A percentile compares a stretch with the other conserved stretches of the same genome.
Evolutionary conservation across 2,888 invertebrate genomes (phyloP).

Genomic region (Pristionchus exspectatus): DNA sequence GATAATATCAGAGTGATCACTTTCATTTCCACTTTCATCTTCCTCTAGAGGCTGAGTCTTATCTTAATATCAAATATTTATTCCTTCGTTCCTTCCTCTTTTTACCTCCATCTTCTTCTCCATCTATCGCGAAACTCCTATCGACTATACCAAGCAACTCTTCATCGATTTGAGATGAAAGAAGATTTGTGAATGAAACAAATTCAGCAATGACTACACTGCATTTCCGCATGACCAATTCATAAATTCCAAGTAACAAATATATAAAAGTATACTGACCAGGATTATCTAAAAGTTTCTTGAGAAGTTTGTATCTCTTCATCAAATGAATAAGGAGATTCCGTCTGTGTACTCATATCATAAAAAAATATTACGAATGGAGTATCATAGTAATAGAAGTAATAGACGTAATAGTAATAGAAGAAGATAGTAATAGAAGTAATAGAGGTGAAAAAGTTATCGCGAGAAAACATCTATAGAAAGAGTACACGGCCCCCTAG

Average conservation of each 20-base stretch:
- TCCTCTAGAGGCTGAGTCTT: slow-evolving; percentile 1
- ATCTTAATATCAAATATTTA: not conserved
- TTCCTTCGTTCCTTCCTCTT: not conserved
- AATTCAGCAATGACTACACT: not conserved
- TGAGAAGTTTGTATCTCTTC: not conserved
- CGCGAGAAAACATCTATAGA: too few species aligned
- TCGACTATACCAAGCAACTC: not conserved
- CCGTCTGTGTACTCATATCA: slow-evolving; percentile 30
- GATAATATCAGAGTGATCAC: not conserved
- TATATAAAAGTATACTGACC: not conserved
- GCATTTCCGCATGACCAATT: not conserved
- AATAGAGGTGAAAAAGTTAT: too few species aligned
- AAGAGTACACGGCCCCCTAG: too few species aligned
- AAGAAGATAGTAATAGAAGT: too few species aligned
- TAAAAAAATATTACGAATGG: too few species aligned
- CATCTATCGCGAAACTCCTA: not conserved
- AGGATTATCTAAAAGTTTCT: slow-evolving; percentile 1
- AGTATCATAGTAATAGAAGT: too few species aligned
- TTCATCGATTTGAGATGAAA: slow-evolving; percentile 17
- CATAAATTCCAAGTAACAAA: not conserved
- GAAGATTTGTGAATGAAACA: slow-evolving; percentile 5
- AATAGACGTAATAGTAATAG: too few species aligned
- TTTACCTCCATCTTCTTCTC: not conserved
- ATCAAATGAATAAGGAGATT: not conserved
- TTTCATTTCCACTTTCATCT: slow-evolving; percentile 8